These are phyloP conservation scores for Rhinatrema bivittatum DNA, from an alignment of 2,797 vertebrate species.

Conservation along the genomic window DNA sequence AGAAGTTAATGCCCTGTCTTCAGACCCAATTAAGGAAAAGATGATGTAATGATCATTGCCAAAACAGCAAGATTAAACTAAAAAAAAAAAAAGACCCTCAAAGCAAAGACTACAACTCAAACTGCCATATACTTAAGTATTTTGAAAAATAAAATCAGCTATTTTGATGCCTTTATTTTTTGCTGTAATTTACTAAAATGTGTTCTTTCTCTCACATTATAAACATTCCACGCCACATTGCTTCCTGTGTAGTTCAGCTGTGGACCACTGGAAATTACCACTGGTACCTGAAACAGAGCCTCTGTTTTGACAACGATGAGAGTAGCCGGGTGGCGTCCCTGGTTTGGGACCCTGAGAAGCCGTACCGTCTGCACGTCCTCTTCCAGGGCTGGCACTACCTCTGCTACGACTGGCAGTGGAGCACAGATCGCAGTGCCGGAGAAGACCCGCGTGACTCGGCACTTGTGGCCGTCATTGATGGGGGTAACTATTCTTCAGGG, in stretches of 20 bases:
- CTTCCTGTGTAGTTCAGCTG: constrained; percentile 81
- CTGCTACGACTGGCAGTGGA: constrained; percentile 83
- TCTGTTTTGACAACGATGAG: constrained; percentile 63
- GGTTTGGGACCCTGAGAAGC: constrained; percentile 73
- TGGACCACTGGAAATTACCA: constrained; percentile 90
- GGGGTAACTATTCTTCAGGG: constrained; percentile 59
- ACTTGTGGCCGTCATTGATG: constrained; percentile 87
- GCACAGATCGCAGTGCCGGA: constrained; percentile 65
- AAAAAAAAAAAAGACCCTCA: no score
- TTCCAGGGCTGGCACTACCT: constrained; percentile 67
- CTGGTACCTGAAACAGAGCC: constrained; percentile 94
- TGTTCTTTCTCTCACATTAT: no score
- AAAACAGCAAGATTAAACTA: no score
- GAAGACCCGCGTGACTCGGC: constrained; percentile 52
- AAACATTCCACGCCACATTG: no score
- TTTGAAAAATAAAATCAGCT: no score
- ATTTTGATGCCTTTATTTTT: no score
- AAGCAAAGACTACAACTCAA: no score
- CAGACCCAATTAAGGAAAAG: no score
- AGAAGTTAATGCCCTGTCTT: no score
- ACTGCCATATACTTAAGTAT: no score
- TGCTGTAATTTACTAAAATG: no score
- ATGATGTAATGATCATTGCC: no score
- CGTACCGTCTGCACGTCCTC: constrained; percentile 69
- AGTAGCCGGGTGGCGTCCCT: constrained; percentile 61